phyloP scores from a whole-genome alignment of 2,113 vertebrate genomes.

The Rissa tridactyla region DNA sequence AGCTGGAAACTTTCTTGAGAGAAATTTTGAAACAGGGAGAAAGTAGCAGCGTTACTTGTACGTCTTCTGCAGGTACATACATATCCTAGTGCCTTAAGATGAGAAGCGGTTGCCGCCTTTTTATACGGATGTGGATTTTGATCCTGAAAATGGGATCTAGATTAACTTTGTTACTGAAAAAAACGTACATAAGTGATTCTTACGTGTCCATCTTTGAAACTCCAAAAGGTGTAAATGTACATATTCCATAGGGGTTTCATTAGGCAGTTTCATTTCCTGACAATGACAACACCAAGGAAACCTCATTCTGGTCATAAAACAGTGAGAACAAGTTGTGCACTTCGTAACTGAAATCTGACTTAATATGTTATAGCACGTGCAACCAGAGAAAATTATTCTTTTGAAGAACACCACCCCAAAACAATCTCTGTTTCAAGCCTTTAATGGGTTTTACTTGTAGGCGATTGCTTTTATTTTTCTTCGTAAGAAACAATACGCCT shows the following conservation, averaged over 20 bases:
- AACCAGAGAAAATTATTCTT: neutral
- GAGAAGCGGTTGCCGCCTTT: neutral
- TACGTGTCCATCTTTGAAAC: neutral
- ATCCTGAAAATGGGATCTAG: neutral
- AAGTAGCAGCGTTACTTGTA: neutral
- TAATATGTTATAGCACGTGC: neutral
- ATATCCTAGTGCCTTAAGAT: neutral
- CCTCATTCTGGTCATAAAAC: neutral
- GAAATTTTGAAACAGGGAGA: neutral
- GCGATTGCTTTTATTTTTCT: neutral
- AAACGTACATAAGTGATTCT: neutral
- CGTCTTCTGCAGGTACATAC: fast-evolving
- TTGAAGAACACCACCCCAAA: neutral
- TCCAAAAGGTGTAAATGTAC: neutral
- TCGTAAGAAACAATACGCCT: neutral
- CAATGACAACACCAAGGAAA: neutral
- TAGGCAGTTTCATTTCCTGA: neutral
- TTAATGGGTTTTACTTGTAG: neutral
- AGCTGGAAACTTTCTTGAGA: neutral
- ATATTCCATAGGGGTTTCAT: neutral
- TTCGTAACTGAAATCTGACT: neutral
- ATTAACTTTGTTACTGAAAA: neutral
- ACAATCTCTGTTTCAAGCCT: neutral
- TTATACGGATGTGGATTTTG: neutral
- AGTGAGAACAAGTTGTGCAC: neutral